Conservation (phyloP, 2,888 invertebrate species). For the Cryptus armator region DNA sequence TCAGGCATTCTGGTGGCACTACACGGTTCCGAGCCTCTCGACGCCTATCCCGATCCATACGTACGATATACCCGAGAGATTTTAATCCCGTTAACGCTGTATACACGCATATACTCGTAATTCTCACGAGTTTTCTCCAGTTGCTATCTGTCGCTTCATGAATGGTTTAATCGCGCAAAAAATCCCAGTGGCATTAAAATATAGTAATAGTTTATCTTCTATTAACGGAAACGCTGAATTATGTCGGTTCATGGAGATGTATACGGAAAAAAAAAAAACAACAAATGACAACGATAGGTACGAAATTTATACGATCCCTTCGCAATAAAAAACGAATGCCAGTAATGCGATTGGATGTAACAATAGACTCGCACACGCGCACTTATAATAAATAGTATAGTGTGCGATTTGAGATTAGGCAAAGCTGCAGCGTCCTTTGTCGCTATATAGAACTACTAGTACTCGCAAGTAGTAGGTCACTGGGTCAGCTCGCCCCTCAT, state of each 20-base stretch:
- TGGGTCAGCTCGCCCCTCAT: conserved; percentile 76
- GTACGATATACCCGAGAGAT: conserved; percentile 25
- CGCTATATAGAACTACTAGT: conserved; percentile 60
- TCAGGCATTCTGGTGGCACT: conserved; percentile 49
- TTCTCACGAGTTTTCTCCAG: conserved; percentile 2
- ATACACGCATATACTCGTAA: background rate
- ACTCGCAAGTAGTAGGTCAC: conserved; percentile 75
- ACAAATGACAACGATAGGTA: background rate
- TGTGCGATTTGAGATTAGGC: conserved; percentile 70
- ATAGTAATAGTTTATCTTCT: background rate
- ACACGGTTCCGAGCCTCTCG: conserved; percentile 15
- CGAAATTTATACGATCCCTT: background rate
- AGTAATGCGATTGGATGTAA: conserved; percentile 4
- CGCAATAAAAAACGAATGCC: background rate
- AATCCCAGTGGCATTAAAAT: background rate
- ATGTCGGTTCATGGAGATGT: background rate
- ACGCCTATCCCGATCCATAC: conserved; percentile 45
- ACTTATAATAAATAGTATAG: conserved; percentile 1
- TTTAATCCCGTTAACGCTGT: conserved; percentile 32
- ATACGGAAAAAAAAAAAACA: background rate
- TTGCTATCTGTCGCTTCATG: background rate
- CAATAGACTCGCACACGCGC: background rate
- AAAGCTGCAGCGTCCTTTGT: conserved; percentile 68
- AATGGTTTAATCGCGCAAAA: background rate
- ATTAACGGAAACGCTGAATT: background rate